Conservation (phyloP, 2,888 invertebrate species). For the Noctua fimbriata region DNA sequence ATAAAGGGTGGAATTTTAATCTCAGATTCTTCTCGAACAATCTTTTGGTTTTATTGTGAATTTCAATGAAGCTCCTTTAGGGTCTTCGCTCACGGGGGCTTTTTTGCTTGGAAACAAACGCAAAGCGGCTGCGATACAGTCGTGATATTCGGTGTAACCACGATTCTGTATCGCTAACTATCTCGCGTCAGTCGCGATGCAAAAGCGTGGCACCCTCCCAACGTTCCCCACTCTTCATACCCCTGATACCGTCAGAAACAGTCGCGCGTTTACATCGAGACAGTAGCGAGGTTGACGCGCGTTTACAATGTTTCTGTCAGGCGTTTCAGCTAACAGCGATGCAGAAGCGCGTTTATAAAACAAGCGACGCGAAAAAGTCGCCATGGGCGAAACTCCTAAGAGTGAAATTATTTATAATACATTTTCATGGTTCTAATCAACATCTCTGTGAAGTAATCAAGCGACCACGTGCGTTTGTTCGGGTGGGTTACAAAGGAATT, state of each 20-base stretch:
- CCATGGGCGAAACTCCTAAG: neutral
- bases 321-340: neutral
- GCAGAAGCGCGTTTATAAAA: neutral
- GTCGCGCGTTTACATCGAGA: neutral
- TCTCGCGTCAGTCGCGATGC: neutral
- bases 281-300: neutral
- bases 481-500: constrained; percentile 50
- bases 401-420: constrained; percentile 59
- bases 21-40: constrained; percentile 73
- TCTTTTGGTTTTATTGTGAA: constrained; percentile 68
- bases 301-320: neutral
- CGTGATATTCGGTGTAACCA: neutral
- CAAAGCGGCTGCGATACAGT: neutral
- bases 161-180: neutral
- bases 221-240: neutral
- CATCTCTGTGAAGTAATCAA: constrained; percentile 42
- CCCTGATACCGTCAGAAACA: neutral
- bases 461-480: constrained; percentile 50
- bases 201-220: neutral
- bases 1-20: constrained; percentile 84
- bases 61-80: constrained; percentile 51
- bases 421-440: constrained; percentile 56
- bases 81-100: neutral
- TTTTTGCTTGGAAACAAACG: neutral
- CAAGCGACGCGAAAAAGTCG: neutral